Conservation (phyloP, 2,888 invertebrate species). For the Melanchra persicariae region DNA sequence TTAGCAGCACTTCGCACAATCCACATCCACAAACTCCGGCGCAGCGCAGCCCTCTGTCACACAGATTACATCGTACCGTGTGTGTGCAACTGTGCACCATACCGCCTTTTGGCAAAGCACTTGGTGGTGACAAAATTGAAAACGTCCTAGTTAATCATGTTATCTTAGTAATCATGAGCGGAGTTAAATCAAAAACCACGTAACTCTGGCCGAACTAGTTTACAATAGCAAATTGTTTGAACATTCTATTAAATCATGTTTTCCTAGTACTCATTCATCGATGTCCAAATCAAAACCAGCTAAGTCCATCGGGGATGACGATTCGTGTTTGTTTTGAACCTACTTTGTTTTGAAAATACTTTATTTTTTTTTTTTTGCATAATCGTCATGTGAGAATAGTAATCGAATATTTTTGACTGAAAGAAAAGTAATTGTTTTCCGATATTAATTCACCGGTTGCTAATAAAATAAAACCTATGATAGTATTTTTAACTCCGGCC, state of each 20-base stretch:
- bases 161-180: slow-evolving; percentile 60
- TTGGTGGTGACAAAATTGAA: neutral
- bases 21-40: slow-evolving; percentile 15
- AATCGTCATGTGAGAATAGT: too few species aligned
- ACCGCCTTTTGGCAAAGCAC: neutral
- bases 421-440: too few species aligned
- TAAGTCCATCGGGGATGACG: too few species aligned
- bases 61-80: neutral
- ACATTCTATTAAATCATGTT: slow-evolving; percentile 7
- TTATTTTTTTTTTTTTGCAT: too few species aligned
- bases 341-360: too few species aligned
- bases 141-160: slow-evolving; percentile 48
- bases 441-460: too few species aligned
- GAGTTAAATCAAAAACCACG: slow-evolving; percentile 68
- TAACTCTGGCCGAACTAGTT: slow-evolving; percentile 43
- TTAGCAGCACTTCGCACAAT: neutral
- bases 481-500: slow-evolving; percentile 58
- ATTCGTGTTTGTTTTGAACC: too few species aligned
- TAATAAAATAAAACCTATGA: too few species aligned
- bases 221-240: neutral
- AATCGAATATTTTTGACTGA: too few species aligned
- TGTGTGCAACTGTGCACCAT: neutral
- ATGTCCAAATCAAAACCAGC: slow-evolving; percentile 37
- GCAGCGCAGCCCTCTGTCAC: slow-evolving; percentile 1
- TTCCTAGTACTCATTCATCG: slow-evolving; percentile 30